Evolutionary conservation across 2,888 invertebrate species (phyloP), one percentile per base, ranked within the genome.

Genomic region (Melipona beecheii): DNA sequence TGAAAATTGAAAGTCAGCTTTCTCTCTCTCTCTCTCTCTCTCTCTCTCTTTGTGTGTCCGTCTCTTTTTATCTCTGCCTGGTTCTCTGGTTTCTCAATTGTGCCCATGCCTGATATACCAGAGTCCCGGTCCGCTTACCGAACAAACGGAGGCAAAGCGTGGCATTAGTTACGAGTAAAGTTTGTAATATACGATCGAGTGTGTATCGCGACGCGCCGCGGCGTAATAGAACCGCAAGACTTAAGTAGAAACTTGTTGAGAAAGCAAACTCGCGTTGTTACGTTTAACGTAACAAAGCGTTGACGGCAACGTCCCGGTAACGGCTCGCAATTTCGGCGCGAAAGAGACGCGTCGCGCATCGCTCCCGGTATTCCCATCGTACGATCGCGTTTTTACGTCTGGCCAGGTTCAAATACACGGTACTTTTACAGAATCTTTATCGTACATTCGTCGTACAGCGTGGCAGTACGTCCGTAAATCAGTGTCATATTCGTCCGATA

Each of bases 121-220:
- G 66, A 54, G 60, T 84, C 85, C 80, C 81, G 76, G 83, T 82
- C 2, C 86, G 86, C 79, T 86, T 83, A 78, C 81, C 64, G 78
- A 87, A 89, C 82, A 87, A 87, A 84, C 85, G 89, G 79, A 69
- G 68, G 87, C 82, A 85, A 89, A 85, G 86, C 79, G 65, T 52
- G 78, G 82, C 84, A 87, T 89, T 89, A 89, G 85, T 89, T 89
- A 89, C 86, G 89, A 78, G 81, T 85, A 84, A 89, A 89, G 89
- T 89, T 89, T 84, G 82, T 86, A 89, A 89, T 86, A 84, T 87
- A 89, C 87, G 89, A 87, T 89, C 87, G 81, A 79, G 76, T 70
- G 78, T 84, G 85, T 89, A 85, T 89, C 81, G 86, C 83, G 78
- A 77, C 74, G 81, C 72, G 81, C 72, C 60, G 65, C 71, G 75